A percentile compares a stretch with the other conserved stretches of the same genome.
These are phyloP conservation scores for Tridacna gigas DNA, from an alignment of 2,888 invertebrate genomes.

Conservation along the genomic window DNA sequence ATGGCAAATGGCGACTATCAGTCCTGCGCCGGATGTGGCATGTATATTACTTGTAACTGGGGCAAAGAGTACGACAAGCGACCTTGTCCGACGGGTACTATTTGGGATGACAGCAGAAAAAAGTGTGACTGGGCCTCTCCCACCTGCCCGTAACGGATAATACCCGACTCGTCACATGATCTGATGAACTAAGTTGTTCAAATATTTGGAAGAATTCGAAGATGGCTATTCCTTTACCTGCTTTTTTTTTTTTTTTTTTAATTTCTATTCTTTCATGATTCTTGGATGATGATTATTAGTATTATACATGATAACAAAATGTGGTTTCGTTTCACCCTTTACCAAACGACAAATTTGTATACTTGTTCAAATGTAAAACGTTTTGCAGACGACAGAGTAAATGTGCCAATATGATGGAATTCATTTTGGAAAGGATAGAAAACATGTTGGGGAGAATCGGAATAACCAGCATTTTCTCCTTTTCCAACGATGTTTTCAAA, in stretches of 20 bases:
- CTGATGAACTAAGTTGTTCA: no score
- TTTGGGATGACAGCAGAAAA: constrained; percentile 64
- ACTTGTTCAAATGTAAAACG: no score
- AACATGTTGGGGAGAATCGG: background rate
- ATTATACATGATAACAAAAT: no score
- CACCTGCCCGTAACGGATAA: constrained; percentile 48
- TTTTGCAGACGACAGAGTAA: no score
- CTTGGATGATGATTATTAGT: no score
- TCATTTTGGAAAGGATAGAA: background rate
- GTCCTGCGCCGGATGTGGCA: constrained; percentile 64
- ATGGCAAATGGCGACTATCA: constrained; percentile 66
- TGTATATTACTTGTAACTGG: constrained; percentile 67
- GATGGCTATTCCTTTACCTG: no score
- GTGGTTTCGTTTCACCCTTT: no score
- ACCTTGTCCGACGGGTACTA: constrained; percentile 51
- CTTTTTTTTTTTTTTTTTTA: no score
- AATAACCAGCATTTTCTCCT: background rate
- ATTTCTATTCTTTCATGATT: no score
- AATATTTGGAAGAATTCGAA: no score
- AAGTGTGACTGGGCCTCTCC: constrained; percentile 56
- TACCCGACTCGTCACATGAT: no score
- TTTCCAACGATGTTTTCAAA: background rate
- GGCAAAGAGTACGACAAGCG: constrained; percentile 50
- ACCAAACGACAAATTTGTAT: no score
- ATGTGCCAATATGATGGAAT: background rate